phyloP scores from a whole-genome alignment of 2,113 vertebrate species.

The Trichechus manatus region DNA sequence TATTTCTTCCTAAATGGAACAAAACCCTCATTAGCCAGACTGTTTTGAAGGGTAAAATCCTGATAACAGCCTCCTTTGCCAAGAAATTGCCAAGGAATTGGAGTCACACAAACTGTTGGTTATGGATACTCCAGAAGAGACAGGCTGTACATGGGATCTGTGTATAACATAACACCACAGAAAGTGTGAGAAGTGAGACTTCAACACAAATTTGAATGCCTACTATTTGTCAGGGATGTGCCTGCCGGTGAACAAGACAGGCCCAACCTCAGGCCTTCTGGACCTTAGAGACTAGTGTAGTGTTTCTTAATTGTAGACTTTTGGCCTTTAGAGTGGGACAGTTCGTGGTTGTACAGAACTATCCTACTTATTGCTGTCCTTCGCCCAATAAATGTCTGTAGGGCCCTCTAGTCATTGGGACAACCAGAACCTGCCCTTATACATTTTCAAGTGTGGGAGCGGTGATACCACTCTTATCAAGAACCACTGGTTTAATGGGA shows the following conservation, averaged over 20 bases:
- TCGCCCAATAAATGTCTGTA: not conserved
- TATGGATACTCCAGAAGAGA: not conserved
- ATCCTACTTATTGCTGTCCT: not conserved
- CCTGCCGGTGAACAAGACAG: not conserved
- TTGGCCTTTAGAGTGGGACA: not conserved
- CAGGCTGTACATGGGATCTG: not conserved
- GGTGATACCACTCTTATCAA: not conserved
- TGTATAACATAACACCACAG: too few relatives aligned
- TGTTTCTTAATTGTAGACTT: not conserved
- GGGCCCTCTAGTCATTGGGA: not conserved
- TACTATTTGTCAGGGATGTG: not conserved
- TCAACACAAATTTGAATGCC: not conserved
- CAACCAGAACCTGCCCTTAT: not conserved
- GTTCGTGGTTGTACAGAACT: not conserved
- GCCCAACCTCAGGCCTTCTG: not conserved
- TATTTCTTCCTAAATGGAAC: constrained; percentile 35
- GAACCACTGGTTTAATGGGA: constrained; percentile 6
- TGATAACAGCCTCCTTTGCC: not conserved
- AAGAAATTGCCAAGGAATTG: not conserved
- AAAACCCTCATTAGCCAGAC: not conserved
- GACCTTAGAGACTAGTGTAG: not conserved
- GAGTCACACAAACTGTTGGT: not conserved
- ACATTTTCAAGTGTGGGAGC: not conserved
- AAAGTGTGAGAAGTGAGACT: not conserved
- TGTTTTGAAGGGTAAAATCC: not conserved